Evolutionary conservation across 2,888 invertebrate genomes (phyloP).

Genomic region (Dicyrtomina minuta): DNA sequence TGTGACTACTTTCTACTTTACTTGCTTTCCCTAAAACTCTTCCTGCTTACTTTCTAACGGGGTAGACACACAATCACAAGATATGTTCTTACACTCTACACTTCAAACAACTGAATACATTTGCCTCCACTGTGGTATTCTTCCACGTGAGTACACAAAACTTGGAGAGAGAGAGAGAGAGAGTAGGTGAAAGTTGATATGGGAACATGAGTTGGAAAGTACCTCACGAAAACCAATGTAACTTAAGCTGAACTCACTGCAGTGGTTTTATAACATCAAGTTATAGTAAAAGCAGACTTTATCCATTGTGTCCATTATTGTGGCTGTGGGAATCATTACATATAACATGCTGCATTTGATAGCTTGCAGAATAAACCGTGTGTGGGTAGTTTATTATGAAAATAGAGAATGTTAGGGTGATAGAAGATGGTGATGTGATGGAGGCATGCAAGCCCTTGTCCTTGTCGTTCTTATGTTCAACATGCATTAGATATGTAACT

Average conservation of each 20-base stretch:
- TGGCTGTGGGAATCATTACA: slow-evolving; percentile 34
- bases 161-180: background rate
- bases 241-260: background rate
- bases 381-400: slow-evolving; percentile 26
- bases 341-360: slow-evolving; percentile 27
- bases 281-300: background rate
- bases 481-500: too few relatives aligned
- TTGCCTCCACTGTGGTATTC: too few relatives aligned
- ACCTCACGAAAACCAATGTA: too few relatives aligned
- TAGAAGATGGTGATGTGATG: slow-evolving; percentile 24
- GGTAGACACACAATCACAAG: too few relatives aligned
- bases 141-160: too few relatives aligned
- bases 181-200: background rate
- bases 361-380: background rate
- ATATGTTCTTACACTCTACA: too few relatives aligned
- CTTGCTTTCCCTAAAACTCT: too few relatives aligned
- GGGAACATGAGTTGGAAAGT: background rate
- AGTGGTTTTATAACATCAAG: background rate
- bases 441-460: background rate
- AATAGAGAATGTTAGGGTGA: slow-evolving; percentile 24
- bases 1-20: too few relatives aligned
- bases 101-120: too few relatives aligned
- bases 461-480: too few relatives aligned
- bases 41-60: too few relatives aligned
- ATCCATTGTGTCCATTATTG: slow-evolving; percentile 20